Evolutionary conservation across 2,888 invertebrate species (phyloP).

Genomic region (Dermolepida albohirtum): DNA sequence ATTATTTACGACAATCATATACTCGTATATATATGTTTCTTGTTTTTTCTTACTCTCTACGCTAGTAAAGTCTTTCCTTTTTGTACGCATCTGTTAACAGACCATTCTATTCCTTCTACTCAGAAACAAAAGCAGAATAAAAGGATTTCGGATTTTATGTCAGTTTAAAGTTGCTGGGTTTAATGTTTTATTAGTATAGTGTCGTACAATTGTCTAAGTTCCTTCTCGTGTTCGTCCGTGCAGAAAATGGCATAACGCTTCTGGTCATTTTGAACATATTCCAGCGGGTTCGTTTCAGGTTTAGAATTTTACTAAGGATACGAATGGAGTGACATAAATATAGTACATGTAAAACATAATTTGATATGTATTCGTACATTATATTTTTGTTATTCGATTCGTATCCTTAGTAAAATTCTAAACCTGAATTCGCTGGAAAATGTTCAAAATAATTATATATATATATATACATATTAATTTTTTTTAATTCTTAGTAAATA

Average conservation of each 20-base stretch:
- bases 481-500: too few species aligned
- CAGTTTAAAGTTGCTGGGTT: slow-evolving; percentile 46
- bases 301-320: slow-evolving; percentile 5
- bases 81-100: slow-evolving; percentile 10
- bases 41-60: background rate
- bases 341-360: too few species aligned
- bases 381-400: too few species aligned
- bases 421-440: too few species aligned
- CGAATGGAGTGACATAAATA: slow-evolving; percentile 1
- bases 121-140: slow-evolving; percentile 32
- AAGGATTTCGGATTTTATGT: slow-evolving; percentile 38
- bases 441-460: too few species aligned
- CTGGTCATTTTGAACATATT: slow-evolving; percentile 56
- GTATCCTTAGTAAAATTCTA: too few species aligned
- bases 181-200: slow-evolving; percentile 51
- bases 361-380: too few species aligned
- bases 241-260: slow-evolving; percentile 58
- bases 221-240: slow-evolving; percentile 57
- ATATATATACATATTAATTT: too few species aligned
- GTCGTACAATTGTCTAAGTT: slow-evolving; percentile 50
- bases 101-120: slow-evolving; percentile 15
- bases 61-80: slow-evolving; percentile 3
- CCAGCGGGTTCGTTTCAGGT: slow-evolving; percentile 36
- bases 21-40: slow-evolving; percentile 21
- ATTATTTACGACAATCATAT: slow-evolving; percentile 38